A percentile compares a stretch with the other conserved stretches of the same genome.
phyloP scores from a whole-genome alignment of 2,113 vertebrate genomes.

The Cheilinus undulatus region DNA sequence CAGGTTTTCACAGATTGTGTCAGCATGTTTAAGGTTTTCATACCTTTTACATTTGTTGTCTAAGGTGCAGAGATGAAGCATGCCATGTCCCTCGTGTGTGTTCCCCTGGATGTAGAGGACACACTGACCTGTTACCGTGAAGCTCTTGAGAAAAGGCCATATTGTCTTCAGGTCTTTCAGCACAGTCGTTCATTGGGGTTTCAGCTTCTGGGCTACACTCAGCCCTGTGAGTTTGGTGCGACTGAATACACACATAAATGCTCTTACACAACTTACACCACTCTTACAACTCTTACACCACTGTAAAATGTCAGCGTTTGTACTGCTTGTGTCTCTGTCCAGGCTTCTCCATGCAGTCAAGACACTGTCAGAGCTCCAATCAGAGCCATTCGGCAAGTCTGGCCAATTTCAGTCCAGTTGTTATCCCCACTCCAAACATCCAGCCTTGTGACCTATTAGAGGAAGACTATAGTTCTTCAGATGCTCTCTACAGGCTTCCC shows the following conservation, averaged over 20 bases:
- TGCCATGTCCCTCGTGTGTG: slow-evolving; percentile 82
- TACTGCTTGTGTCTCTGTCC: background rate
- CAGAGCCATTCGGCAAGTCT: slow-evolving; percentile 54
- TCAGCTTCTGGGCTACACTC: slow-evolving; percentile 87
- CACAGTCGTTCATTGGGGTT: slow-evolving; percentile 89
- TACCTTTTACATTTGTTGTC: slow-evolving; percentile 44
- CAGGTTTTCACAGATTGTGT: background rate
- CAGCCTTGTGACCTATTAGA: slow-evolving; percentile 83
- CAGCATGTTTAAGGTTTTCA: background rate
- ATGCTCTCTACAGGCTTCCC: slow-evolving; percentile 82
- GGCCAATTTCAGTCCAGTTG: slow-evolving; percentile 80
- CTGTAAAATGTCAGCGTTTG: slow-evolving; percentile 12
- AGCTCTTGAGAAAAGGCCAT: slow-evolving; percentile 82
- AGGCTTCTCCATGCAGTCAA: slow-evolving; percentile 51
- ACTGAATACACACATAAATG: background rate
- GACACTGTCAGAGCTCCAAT: slow-evolving; percentile 19
- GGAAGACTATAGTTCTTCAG: slow-evolving; percentile 84
- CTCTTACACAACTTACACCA: too few species aligned
- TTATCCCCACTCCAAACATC: slow-evolving; percentile 64
- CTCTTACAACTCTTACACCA: too few species aligned
- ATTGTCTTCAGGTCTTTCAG: slow-evolving; percentile 84
- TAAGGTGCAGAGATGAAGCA: slow-evolving; percentile 73
- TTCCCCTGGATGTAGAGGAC: slow-evolving; percentile 90
- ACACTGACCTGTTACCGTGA: slow-evolving; percentile 89
- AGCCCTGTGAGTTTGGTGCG: slow-evolving; percentile 82